phyloP scores from a whole-genome alignment of 1,140 invertebrate species.

The Venustaconcha ellipsiformis region DNA sequence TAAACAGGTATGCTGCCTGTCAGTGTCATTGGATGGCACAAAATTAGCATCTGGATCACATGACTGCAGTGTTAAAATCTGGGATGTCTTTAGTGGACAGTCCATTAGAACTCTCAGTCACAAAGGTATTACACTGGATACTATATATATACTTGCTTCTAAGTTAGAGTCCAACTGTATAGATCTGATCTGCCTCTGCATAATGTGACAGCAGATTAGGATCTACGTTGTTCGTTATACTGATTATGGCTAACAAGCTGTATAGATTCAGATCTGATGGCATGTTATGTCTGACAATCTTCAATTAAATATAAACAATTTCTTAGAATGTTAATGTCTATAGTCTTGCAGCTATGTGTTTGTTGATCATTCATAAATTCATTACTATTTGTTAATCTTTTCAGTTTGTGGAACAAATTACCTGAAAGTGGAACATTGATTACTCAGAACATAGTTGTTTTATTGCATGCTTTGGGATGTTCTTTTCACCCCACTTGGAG shows the following conservation, averaged over 20 bases:
- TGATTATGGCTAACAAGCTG: too few species aligned
- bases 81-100: slow-evolving; percentile 83
- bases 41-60: slow-evolving; percentile 81
- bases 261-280: too few species aligned
- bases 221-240: too few species aligned
- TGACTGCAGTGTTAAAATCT: slow-evolving; percentile 81
- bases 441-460: too few species aligned
- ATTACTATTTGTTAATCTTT: not conserved
- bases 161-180: not conserved
- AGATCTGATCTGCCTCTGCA: not conserved
- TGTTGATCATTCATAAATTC: not conserved
- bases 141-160: too few species aligned
- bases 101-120: slow-evolving; percentile 78
- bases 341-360: not conserved
- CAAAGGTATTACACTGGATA: slow-evolving; percentile 68
- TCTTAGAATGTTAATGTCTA: not conserved
- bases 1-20: slow-evolving; percentile 78
- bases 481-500: too few species aligned
- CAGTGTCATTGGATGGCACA: slow-evolving; percentile 78
- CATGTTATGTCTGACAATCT: not conserved
- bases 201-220: too few species aligned
- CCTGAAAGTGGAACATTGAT: not conserved
- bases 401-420: not conserved
- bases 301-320: not conserved
- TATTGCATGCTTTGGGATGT: too few species aligned